Evolutionary conservation across 30 jellyfish, hydroid and myxozoan genomes (phyloP).

Genomic region (Aurelia sp.): DNA sequence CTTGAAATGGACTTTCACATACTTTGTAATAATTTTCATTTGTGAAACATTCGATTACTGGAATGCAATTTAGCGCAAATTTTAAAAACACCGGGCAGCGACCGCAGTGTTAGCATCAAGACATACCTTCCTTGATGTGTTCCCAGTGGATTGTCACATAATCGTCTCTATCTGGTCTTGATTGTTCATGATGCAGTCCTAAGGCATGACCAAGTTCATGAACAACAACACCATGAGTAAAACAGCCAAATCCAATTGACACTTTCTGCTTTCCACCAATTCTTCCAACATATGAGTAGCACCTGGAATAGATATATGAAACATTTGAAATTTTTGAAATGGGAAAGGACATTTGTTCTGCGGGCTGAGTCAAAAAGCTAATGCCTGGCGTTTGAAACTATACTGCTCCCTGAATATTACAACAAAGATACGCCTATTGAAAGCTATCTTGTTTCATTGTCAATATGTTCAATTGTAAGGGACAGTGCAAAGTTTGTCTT

Average conservation of each 20-base stretch:
- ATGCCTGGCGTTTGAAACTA: too few relatives aligned
- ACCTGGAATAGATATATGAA: conserved; percentile 32
- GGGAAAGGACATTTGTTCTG: neutral
- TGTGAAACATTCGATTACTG: too few relatives aligned
- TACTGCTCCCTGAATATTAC: too few relatives aligned
- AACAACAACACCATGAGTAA: conserved; percentile 77
- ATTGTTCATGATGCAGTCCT: conserved; percentile 90
- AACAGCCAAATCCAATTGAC: conserved; percentile 94
- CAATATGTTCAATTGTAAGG: too few relatives aligned
- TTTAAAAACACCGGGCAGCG: too few relatives aligned
- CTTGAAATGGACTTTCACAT: too few relatives aligned
- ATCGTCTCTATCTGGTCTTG: conserved; percentile 91
- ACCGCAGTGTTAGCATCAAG: neutral
- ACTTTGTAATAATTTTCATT: too few relatives aligned
- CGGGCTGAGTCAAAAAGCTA: too few relatives aligned
- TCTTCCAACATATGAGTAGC: conserved; percentile 93
- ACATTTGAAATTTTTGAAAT: neutral
- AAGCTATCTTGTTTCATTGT: too few relatives aligned
- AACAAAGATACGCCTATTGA: too few relatives aligned
- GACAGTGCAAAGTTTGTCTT: too few relatives aligned
- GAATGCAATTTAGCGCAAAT: too few relatives aligned
- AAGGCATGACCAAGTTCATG: conserved; percentile 96
- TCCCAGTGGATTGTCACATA: conserved; percentile 86
- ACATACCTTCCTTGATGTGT: conserved; percentile 74
- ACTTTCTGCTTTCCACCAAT: conserved; percentile 80